These are phyloP conservation scores for Budorcas taxicolor DNA, from an alignment of 2,113 vertebrate species.

Conservation along the genomic window DNA sequence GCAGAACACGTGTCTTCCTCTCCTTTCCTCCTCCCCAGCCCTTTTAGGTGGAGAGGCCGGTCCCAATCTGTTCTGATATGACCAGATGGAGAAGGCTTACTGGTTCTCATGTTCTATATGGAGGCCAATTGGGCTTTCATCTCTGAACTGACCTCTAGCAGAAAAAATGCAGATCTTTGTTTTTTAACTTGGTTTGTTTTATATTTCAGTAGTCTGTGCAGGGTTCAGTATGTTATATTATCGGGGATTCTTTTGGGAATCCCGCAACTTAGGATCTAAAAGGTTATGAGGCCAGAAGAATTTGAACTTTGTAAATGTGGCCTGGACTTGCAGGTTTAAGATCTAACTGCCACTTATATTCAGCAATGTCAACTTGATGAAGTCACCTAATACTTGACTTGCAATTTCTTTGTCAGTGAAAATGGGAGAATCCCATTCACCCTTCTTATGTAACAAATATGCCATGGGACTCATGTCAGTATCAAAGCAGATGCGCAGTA, in stretches of 20 bases:
- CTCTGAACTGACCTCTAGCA: background rate
- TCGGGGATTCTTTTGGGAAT: background rate
- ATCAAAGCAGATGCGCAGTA: background rate
- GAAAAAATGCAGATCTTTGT: background rate
- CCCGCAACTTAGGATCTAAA: background rate
- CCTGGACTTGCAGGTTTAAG: background rate
- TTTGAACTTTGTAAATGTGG: background rate
- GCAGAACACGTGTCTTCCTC: fast-evolving
- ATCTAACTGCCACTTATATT: background rate
- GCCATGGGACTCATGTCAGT: background rate
- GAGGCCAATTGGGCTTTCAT: background rate
- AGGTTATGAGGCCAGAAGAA: background rate
- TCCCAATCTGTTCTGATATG: background rate
- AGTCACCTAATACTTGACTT: background rate
- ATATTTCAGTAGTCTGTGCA: background rate
- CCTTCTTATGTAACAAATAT: background rate
- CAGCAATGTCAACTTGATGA: background rate
- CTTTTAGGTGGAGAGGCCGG: background rate
- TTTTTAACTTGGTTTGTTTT: background rate
- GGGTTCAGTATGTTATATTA: background rate
- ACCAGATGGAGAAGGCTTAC: no score
- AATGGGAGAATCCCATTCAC: background rate
- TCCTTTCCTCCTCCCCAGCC: fast-evolving
- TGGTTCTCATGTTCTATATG: background rate
- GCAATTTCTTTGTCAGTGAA: background rate